Base-by-base conservation (phyloP, 2,888 invertebrate genomes). In the Temnothorax ravouxi region DNA sequence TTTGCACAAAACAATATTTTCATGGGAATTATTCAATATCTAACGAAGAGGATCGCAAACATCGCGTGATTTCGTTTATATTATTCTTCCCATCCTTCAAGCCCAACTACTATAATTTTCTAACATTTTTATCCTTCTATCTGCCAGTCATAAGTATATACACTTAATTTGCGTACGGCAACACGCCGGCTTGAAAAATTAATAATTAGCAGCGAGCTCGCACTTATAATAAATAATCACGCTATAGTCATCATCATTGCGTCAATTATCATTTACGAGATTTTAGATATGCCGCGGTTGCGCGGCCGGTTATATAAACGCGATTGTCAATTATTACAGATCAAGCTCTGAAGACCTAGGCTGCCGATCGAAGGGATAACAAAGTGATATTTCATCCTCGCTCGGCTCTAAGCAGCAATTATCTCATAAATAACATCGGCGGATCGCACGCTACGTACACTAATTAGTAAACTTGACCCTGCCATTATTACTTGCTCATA, bases 381-480 rank as follows among this genome's bases (percentile, higher is more conserved):
- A 47, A 71, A 59, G 47, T 2, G 59, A 79, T 79, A 71, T 47
- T 79, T 79, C 59, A 79, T 47, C 21, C 38, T 54, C 34, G 54
- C 41, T 41, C 38, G 5, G 34, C 44, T 71, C 47, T 67, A 77
- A 71, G 47, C 59, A 47, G 25, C 59, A 71, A 79, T 79, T 79
- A 79, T 79, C 79, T 47, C 71, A 61, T 79, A 79, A 79, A 79
- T 79, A 79, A 79, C 59, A 59, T 11, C 77, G n/a, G 3, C 52
- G 38, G 25, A n/a, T 44, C 47, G 69, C 8, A 34, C 47, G 18
- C 62, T 47, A 71, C 59, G 59, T 59, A 47, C 21, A 69, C 34
- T 71, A 59, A 47, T 79, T 79, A 79, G 21, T 79, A 79, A 79
- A 79, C 79, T 79, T 79, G 79, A 71, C 79, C 71, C 71, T 79